These are phyloP conservation scores for Listrodromus nycthemerus DNA, from an alignment of 2,888 invertebrate species.

Conservation along the genomic window DNA sequence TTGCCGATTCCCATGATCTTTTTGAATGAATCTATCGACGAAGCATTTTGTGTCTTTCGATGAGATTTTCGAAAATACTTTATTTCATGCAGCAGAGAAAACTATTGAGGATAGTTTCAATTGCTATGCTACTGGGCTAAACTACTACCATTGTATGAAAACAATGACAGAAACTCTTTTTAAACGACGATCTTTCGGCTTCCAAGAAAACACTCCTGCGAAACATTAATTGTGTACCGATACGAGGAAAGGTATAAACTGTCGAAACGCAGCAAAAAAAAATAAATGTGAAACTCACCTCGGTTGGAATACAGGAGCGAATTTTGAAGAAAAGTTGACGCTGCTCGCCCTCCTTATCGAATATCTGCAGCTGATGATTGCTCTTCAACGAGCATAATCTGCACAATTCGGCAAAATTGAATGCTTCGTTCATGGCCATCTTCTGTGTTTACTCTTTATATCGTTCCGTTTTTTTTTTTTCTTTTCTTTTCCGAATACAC, in stretches of 20 bases:
- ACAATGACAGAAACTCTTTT: not conserved
- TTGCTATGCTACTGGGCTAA: not conserved
- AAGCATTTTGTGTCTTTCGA: not conserved
- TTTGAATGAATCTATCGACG: not conserved
- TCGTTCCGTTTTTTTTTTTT: not conserved
- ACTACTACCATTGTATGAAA: not conserved
- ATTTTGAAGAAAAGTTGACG: constrained; percentile 90
- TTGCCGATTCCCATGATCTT: not conserved
- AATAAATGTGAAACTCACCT: constrained; percentile 86
- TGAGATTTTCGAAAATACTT: not conserved
- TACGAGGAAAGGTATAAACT: constrained; percentile 15
- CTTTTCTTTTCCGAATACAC: constrained; percentile 72
- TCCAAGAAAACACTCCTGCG: not conserved
- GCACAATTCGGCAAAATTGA: constrained; percentile 90
- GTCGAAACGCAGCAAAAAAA: constrained; percentile 15
- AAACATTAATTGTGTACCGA: not conserved
- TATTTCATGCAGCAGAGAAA: constrained; percentile 11
- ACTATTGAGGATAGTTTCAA: not conserved
- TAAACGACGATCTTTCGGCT: not conserved
- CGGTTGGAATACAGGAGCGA: constrained; percentile 89
- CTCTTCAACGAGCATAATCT: constrained; percentile 90
- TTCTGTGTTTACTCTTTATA: not conserved
- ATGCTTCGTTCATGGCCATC: constrained; percentile 87
- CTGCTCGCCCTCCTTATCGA: constrained; percentile 90
- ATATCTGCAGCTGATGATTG: constrained; percentile 89